These are phyloP conservation scores for Odontomachus brunneus DNA, from an alignment of 1,140 invertebrate species.

Conservation along the genomic window DNA sequence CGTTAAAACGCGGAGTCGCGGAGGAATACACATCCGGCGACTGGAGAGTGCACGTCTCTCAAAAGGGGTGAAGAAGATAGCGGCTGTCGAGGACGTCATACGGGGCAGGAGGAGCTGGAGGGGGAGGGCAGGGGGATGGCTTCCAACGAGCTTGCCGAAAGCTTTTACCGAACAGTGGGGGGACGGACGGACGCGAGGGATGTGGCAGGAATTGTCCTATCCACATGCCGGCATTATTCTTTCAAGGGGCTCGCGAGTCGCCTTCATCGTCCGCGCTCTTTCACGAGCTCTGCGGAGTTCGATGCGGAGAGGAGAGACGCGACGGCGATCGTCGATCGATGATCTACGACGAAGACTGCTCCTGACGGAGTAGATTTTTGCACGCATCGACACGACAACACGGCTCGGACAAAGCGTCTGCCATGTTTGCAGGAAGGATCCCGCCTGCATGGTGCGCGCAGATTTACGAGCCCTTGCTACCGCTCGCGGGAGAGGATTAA, in stretches of 20 bases:
- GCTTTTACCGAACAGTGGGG: constrained; percentile 66
- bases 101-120: background rate
- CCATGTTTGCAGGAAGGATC: constrained; percentile 23
- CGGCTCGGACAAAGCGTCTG: background rate
- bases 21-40: constrained; percentile 50
- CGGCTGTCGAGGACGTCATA: background rate
- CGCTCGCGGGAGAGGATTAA: background rate
- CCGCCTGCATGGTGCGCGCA: background rate
- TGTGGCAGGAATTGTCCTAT: constrained; percentile 44
- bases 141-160: constrained; percentile 55
- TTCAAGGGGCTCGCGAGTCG: constrained; percentile 63
- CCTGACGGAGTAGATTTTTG: background rate
- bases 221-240: constrained; percentile 69
- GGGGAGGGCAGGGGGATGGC: constrained; percentile 42
- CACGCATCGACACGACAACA: background rate
- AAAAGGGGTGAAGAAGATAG: constrained; percentile 48
- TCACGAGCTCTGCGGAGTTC: constrained; percentile 52
- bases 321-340: constrained; percentile 21
- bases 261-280: constrained; percentile 56
- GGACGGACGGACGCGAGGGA: constrained; percentile 15
- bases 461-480: constrained; percentile 34
- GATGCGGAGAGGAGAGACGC: constrained; percentile 44
- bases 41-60: constrained; percentile 54
- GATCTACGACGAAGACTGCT: constrained; percentile 7
- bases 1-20: constrained; percentile 64